Conservation (phyloP, 1,140 invertebrate species). For the Ceratitis capitata region DNA sequence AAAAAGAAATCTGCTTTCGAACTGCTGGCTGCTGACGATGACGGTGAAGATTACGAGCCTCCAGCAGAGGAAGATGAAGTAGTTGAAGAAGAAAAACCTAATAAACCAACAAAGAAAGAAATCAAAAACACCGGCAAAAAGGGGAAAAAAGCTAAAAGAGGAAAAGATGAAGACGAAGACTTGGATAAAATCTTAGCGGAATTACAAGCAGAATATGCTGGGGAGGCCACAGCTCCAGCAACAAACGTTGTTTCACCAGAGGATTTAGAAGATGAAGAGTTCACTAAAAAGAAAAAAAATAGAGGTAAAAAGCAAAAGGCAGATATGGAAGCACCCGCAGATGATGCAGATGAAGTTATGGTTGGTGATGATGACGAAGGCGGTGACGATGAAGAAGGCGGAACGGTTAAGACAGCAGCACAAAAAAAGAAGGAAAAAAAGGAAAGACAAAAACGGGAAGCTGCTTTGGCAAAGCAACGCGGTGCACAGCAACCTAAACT, state of each 20-base stretch:
- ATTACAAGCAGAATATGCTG: conserved; percentile 80
- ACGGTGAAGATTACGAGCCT: conserved; percentile 57
- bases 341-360: conserved; percentile 67
- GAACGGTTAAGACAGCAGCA: conserved; percentile 81
- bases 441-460: conserved; percentile 81
- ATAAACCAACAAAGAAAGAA: conserved; percentile 67
- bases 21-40: conserved; percentile 69
- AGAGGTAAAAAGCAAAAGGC: conserved; percentile 66
- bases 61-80: conserved; percentile 65
- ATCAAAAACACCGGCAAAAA: conserved; percentile 72
- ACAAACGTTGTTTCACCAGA: conserved; percentile 50
- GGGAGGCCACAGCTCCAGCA: conserved; percentile 64
- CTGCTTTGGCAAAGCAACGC: conserved; percentile 58
- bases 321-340: conserved; percentile 48
- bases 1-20: conserved; percentile 72
- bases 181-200: conserved; percentile 85
- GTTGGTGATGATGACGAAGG: conserved; percentile 68
- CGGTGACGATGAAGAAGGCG: conserved; percentile 69
- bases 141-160: conserved; percentile 77
- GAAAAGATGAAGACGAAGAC: conserved; percentile 82
- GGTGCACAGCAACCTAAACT: conserved; percentile 70
- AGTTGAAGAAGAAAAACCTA: conserved; percentile 67
- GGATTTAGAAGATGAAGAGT: conserved; percentile 66
- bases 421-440: conserved; percentile 90
- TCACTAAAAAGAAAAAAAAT: conserved; percentile 66